Percentiles rank a stretch among this genome's conserved stretches.
phyloP scores from a whole-genome alignment of 1,140 invertebrate species.

The Rhagoletis zephyria region DNA sequence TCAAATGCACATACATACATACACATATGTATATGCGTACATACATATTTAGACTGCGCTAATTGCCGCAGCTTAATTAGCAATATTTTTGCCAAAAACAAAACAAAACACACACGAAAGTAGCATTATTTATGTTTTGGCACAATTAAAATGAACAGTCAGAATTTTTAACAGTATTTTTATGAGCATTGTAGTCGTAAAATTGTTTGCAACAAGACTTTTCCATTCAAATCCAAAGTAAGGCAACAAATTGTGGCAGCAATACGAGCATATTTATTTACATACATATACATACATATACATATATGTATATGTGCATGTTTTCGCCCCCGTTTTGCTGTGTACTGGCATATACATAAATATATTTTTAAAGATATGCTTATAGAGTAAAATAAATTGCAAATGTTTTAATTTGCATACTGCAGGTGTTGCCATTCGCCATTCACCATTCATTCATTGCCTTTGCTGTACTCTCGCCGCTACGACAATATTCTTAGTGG shows the following conservation, averaged over 20 bases:
- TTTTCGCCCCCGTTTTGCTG: too few species aligned
- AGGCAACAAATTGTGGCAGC: conserved; percentile 31
- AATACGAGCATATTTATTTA: background rate
- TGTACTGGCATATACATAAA: too few species aligned
- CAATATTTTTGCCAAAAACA: background rate
- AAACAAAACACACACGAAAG: background rate
- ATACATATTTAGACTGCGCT: conserved; percentile 1
- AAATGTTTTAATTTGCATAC: conserved; percentile 44
- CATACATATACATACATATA: background rate
- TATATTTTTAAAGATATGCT: background rate
- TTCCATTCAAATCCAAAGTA: conserved; percentile 24
- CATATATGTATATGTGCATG: background rate
- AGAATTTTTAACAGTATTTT: conserved; percentile 27
- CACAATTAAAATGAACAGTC: background rate
- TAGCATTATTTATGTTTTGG: conserved; percentile 12
- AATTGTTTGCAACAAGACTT: conserved; percentile 7
- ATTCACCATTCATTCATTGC: too few species aligned
- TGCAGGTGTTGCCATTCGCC: conserved; percentile 14
- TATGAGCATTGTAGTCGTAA: conserved; percentile 24
- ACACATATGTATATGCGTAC: too few species aligned
- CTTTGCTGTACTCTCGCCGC: too few species aligned
- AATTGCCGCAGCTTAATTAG: conserved; percentile 13
- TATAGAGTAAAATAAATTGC: background rate
- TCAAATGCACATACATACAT: background rate
- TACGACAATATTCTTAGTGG: background rate